Base-by-base conservation (phyloP, 2,797 vertebrate species). In the Coregonus sp. region DNA sequence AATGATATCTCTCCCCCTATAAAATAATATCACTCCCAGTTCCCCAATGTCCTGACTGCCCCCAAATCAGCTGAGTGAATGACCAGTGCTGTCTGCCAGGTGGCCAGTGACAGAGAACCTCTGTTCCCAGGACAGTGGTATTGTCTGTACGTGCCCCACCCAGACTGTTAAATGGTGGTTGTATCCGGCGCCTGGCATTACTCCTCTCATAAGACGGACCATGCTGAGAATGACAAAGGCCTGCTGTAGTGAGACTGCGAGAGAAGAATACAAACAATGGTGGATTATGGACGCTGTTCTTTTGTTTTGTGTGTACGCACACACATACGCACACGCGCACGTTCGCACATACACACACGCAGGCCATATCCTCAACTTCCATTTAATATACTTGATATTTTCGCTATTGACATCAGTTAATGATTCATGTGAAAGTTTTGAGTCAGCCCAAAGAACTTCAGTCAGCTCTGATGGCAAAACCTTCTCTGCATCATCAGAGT, bases 41-140 rank as follows among this genome's bases (percentile, higher is more conserved):
- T 14, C 61, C 25, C 63, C 25, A 31, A 20, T 31, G 25, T 66
- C 63, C 63, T 66, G 14, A 66, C 25, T 33, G 63, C 7, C 29
- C 63, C 29, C 63, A 66, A 20, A 31, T 66, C 63, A 29, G 63
- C 63, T 33, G 63, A 31, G 25, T 66, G 12, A 66, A 66, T 66
- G 63, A 66, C 63, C 63, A 29, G 63, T 33, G 12, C 29, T 33
- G 63, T 66, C 63, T 66, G 63, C 12, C 63, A 29, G 29, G 11
- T 31, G 63, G 4, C 29, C 12, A 66, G 63, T 66, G 63, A 66
- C 25, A 47, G 40, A 66, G 29, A 66, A 59, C 63, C 29, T 66
- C 63, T 66, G 63, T 66, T 66, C 11, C 29, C 63, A 29, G 63
- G 29, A 66, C 63, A 66, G 29, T 66, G 25, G 63, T 66, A 33